Percentiles rank a stretch among this genome's conserved stretches.
These are phyloP conservation scores for Scartelaos histophorus DNA, from an alignment of 2,113 vertebrate genomes.

Conservation along the genomic window DNA sequence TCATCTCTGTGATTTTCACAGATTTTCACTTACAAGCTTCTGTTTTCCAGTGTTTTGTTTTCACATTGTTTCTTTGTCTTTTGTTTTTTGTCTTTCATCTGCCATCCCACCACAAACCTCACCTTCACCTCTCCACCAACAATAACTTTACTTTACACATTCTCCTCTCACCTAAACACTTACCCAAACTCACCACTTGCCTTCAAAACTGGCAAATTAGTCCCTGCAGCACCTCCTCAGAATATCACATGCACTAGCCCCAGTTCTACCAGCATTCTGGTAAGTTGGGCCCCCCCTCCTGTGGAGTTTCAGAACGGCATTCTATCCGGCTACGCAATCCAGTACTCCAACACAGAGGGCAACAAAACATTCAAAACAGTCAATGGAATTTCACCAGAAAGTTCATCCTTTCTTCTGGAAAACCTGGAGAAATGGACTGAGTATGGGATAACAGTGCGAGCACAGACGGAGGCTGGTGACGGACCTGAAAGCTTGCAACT, in stretches of 20 bases:
- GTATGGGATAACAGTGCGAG: conserved; percentile 89
- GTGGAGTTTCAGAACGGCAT: conserved; percentile 90
- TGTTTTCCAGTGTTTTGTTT: conserved; percentile 70
- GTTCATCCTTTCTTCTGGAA: conserved; percentile 89
- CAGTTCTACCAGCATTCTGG: conserved; percentile 96
- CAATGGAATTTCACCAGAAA: conserved; percentile 84
- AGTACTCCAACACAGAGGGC: conserved; percentile 83
- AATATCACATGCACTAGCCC: conserved; percentile 93
- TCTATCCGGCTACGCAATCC: conserved; percentile 92
- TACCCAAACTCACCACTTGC: conserved; percentile 50
- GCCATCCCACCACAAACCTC: conserved; percentile 72
- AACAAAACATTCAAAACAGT: conserved; percentile 84
- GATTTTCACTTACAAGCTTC: conserved; percentile 51
- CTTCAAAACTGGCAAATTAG: conserved; percentile 83
- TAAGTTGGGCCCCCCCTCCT: conserved; percentile 95
- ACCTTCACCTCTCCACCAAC: conserved; percentile 59
- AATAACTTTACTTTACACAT: conserved; percentile 57
- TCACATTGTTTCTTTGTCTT: conserved; percentile 80
- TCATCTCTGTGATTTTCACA: conserved; percentile 52
- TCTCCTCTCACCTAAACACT: conserved; percentile 45
- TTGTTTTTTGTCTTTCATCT: conserved; percentile 84
- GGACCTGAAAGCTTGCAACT: conserved; percentile 92
- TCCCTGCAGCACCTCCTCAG: conserved; percentile 95
- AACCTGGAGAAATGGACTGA: conserved; percentile 96
- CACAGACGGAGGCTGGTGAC: conserved; percentile 89